A percentile compares a stretch with the other conserved stretches of the same genome.
These are phyloP conservation scores for Cossypha caffra DNA, from an alignment of 2,797 vertebrate species.

Conservation along the genomic window DNA sequence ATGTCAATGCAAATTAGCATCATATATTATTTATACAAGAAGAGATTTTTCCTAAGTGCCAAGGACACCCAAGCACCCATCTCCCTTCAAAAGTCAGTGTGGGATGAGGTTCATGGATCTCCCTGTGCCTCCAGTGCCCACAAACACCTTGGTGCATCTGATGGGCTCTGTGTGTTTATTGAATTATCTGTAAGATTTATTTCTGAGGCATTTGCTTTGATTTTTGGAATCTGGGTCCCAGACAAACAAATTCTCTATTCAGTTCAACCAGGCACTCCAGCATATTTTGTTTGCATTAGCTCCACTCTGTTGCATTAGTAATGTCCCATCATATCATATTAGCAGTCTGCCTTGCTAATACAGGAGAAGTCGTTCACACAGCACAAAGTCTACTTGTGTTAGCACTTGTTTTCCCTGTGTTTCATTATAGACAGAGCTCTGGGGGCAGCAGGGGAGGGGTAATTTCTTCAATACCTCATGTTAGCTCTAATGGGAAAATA, in stretches of 20 bases:
- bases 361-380: background rate
- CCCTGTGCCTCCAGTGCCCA: background rate
- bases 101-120: background rate
- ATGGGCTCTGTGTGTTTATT: background rate
- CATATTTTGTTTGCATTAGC: conserved; percentile 64
- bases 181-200: background rate
- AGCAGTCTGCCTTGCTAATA: conserved; percentile 43
- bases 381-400: conserved; percentile 28
- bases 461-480: background rate
- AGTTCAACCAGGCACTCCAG: conserved; percentile 39
- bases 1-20: conserved; percentile 26
- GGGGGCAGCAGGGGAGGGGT: background rate
- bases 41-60: background rate
- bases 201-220: conserved; percentile 17
- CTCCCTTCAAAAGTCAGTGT: background rate
- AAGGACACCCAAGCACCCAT: background rate
- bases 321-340: conserved; percentile 62
- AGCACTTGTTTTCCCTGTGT: conserved; percentile 21
- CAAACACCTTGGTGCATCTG: background rate
- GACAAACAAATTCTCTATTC: conserved; percentile 59
- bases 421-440: background rate
- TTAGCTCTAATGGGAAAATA: background rate
- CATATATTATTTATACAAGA: conserved; percentile 39
- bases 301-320: conserved; percentile 64
- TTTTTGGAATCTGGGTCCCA: background rate